These are phyloP conservation scores for Canis aureus DNA, from an alignment of 2,113 vertebrate genomes.

Conservation along the genomic window DNA sequence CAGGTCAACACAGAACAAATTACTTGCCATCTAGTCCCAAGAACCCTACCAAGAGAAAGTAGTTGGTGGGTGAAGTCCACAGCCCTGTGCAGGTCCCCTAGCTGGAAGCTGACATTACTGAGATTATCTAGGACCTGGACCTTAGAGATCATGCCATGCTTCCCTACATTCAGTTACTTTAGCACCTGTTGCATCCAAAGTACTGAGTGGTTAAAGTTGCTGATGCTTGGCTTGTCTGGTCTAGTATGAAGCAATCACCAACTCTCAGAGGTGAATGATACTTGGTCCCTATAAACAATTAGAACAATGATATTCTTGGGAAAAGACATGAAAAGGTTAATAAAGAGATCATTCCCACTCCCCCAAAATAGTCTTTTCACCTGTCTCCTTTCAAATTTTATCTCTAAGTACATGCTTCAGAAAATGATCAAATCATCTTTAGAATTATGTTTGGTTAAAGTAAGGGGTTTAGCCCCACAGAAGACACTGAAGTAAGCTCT, in stretches of 20 bases:
- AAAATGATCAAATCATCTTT: not conserved
- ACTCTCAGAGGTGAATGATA: not conserved
- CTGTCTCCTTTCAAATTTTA: not conserved
- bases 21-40: not conserved
- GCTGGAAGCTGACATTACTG: not conserved
- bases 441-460: not conserved
- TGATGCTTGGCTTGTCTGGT: not conserved
- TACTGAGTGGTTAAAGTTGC: not conserved
- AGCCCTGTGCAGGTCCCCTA: not conserved
- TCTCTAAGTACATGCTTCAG: not conserved
- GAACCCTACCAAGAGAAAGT: not conserved
- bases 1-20: not conserved
- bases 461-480: not conserved
- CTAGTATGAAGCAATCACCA: not conserved
- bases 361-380: not conserved
- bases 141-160: not conserved
- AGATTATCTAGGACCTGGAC: not conserved
- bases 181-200: not conserved
- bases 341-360: not conserved
- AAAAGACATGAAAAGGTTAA: not conserved
- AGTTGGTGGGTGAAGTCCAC: not conserved
- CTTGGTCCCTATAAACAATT: not conserved
- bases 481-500: not conserved
- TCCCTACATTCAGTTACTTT: not conserved
- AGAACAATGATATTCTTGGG: not conserved